Conservation (phyloP, 2,797 vertebrate genomes). For the Ptychadena robeensis region DNA sequence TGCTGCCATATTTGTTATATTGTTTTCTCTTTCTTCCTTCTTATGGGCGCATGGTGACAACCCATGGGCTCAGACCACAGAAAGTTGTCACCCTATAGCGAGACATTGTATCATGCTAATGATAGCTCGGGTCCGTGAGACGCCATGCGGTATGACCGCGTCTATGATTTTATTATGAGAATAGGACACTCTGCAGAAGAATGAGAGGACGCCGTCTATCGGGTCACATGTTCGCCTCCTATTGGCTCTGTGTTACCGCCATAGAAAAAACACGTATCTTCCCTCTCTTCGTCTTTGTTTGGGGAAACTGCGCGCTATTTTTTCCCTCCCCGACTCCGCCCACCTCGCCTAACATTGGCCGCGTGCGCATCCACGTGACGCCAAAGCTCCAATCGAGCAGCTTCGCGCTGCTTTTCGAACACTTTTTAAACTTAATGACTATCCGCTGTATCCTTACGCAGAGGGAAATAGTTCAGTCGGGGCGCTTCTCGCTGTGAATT, state of each 20-base stretch:
- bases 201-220: too few species aligned
- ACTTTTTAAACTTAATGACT: constrained; percentile 35
- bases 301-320: constrained; percentile 50
- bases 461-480: constrained; percentile 17
- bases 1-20: too few species aligned
- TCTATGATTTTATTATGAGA: too few species aligned
- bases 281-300: constrained; percentile 29
- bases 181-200: too few species aligned
- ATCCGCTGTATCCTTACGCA: constrained; percentile 35
- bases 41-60: too few species aligned
- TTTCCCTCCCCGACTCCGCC: constrained; percentile 13
- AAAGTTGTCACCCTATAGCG: too few species aligned
- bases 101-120: too few species aligned
- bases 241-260: constrained; percentile 19
- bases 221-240: too few species aligned
- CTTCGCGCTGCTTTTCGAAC: constrained; percentile 55
- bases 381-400: not conserved
- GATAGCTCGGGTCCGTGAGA: too few species aligned
- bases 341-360: not conserved
- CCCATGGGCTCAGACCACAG: too few species aligned
- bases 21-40: too few species aligned
- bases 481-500: not conserved
- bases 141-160: too few species aligned
- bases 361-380: not conserved
- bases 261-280: not conserved